Conservation (phyloP, 2,113 vertebrate species). For the Ahaetulla prasina region DNA sequence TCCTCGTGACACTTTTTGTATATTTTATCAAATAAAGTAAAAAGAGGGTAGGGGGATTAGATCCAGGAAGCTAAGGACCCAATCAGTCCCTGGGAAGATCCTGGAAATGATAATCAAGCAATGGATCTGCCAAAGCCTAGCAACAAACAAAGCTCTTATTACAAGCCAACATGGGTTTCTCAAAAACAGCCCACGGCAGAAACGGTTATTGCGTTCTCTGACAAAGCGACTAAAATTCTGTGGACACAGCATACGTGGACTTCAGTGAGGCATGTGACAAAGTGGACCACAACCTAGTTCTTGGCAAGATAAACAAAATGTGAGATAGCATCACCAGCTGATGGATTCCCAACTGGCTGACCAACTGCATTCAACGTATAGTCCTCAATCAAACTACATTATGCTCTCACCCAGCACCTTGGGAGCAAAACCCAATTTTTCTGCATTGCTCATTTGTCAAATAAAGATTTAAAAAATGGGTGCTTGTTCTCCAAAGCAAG, state of each 20-base stretch:
- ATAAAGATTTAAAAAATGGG: too few species aligned
- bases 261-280: not conserved
- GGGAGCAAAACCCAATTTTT: too few species aligned
- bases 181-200: not conserved
- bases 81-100: too few species aligned
- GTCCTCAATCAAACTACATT: too few species aligned
- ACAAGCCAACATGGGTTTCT: not conserved
- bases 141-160: not conserved
- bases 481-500: too few species aligned
- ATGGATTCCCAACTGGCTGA: not conserved
- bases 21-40: not conserved
- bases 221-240: not conserved
- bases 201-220: not conserved
- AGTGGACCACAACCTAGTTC: not conserved
- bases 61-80: too few species aligned
- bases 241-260: not conserved
- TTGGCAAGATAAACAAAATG: not conserved
- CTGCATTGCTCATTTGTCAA: too few species aligned
- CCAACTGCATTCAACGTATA: fast-evolving
- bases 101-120: too few species aligned
- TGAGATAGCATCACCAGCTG: not conserved
- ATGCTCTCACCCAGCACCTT: too few species aligned
- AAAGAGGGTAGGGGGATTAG: not conserved
- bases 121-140: not conserved
- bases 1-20: too few species aligned